These are phyloP conservation scores for Jaculus jaculus DNA, from an alignment of 2,113 vertebrate species.

Conservation along the genomic window DNA sequence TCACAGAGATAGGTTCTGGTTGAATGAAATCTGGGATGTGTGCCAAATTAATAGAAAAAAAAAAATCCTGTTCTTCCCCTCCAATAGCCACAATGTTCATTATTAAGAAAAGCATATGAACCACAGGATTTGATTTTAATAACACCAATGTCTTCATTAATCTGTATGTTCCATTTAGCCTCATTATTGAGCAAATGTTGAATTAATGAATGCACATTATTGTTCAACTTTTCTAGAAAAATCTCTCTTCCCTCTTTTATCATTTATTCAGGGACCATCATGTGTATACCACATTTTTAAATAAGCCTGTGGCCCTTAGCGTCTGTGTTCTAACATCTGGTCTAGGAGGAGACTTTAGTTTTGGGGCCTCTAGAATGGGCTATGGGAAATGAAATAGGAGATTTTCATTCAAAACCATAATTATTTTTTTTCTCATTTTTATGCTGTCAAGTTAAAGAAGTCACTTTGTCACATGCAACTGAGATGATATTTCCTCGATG, in stretches of 20 bases:
- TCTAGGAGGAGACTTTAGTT: slow-evolving; percentile 72
- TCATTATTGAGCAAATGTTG: slow-evolving; percentile 88
- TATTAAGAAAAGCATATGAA: slow-evolving; percentile 94
- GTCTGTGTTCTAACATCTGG: slow-evolving; percentile 80
- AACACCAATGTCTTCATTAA: slow-evolving; percentile 95
- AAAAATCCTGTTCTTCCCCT: slow-evolving; percentile 94
- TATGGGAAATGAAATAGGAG: background rate
- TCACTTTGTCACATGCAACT: slow-evolving; percentile 88
- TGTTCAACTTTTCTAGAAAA: slow-evolving; percentile 84
- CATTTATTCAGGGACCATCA: slow-evolving; percentile 87
- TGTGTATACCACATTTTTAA: slow-evolving; percentile 87
- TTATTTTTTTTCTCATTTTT: slow-evolving; percentile 80
- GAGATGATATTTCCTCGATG: slow-evolving; percentile 88
- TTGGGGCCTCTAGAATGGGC: background rate
- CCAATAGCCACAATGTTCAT: slow-evolving; percentile 92
- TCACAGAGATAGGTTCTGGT: slow-evolving; percentile 94
- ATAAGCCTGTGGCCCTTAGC: slow-evolving; percentile 77
- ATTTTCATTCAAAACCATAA: slow-evolving; percentile 74
- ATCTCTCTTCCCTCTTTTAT: slow-evolving; percentile 80
- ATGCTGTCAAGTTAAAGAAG: slow-evolving; percentile 81
- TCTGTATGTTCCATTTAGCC: slow-evolving; percentile 88
- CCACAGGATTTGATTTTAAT: slow-evolving; percentile 96
- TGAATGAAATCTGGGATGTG: slow-evolving; percentile 96
- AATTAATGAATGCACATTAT: slow-evolving; percentile 87
- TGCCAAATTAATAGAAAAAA: slow-evolving; percentile 98